phyloP scores from a whole-genome alignment of 2,113 vertebrate species.

The Phocoena sinus region DNA sequence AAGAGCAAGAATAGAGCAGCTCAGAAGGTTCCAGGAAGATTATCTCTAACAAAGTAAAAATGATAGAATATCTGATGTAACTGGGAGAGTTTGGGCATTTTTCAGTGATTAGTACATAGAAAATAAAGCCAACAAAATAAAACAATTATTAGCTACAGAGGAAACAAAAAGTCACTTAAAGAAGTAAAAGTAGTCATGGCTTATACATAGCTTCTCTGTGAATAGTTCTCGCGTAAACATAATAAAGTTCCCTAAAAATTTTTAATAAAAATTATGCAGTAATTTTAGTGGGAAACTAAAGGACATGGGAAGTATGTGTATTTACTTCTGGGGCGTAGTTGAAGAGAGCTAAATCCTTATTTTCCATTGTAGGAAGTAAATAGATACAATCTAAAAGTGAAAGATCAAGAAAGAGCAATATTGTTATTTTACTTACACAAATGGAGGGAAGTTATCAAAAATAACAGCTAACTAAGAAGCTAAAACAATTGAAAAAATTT shows the following conservation, averaged over 20 bases:
- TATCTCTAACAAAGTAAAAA: not conserved
- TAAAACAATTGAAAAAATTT: not conserved
- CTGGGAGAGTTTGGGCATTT: not conserved
- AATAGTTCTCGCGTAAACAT: not conserved
- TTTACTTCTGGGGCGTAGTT: not conserved
- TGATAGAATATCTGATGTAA: not conserved
- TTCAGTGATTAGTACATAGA: not conserved
- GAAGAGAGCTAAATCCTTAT: not conserved
- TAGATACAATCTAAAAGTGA: not conserved
- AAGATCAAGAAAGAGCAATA: not conserved
- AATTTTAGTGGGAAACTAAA: not conserved
- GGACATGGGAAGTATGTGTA: not conserved
- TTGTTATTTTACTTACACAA: not conserved
- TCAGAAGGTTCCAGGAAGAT: not conserved
- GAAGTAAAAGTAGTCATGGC: not conserved
- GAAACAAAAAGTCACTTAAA: not conserved
- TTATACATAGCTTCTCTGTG: not conserved
- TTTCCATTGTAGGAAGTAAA: not conserved
- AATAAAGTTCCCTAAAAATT: not conserved
- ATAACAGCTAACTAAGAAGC: not conserved
- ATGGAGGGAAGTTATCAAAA: not conserved
- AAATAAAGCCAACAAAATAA: not conserved
- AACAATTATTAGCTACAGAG: not conserved
- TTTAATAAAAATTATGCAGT: not conserved
- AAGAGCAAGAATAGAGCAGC: not conserved